Percentiles rank a stretch among this genome's conserved stretches.
Evolutionary conservation across 2,797 vertebrate species (phyloP).

Genomic region (Ceyx erithaca): DNA sequence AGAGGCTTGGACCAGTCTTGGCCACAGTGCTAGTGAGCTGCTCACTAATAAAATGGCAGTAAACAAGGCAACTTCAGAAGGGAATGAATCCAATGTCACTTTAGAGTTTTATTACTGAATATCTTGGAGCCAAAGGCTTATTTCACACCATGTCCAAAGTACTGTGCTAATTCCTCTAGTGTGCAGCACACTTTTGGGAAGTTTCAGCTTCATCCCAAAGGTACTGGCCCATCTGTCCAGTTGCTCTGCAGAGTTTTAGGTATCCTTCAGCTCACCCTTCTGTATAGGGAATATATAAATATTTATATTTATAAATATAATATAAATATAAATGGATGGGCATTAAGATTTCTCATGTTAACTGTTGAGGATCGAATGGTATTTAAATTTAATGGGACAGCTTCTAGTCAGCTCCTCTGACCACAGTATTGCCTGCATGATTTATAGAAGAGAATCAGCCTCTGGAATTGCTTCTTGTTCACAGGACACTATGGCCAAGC

Average conservation of each 20-base stretch:
- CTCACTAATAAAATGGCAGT: not conserved
- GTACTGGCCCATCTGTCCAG: not conserved
- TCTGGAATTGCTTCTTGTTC: not conserved
- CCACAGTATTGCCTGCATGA: not conserved
- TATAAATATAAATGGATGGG: not conserved
- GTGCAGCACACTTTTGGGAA: not conserved
- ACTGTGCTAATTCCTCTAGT: not conserved
- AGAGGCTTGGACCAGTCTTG: not conserved
- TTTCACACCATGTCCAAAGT: not conserved
- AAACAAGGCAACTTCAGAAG: not conserved
- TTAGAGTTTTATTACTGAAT: not conserved
- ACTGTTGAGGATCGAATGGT: not conserved
- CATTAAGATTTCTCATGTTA: not conserved
- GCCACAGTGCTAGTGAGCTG: not conserved
- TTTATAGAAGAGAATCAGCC: not conserved
- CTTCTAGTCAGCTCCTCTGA: not conserved
- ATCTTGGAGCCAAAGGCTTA: not conserved
- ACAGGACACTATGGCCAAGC: not conserved
- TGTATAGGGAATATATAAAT: not conserved
- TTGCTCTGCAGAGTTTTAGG: not conserved
- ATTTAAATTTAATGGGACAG: not conserved
- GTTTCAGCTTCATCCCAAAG: not conserved
- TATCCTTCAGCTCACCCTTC: not conserved
- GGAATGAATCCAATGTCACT: not conserved
- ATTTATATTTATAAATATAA: no score